Base-by-base conservation (phyloP, 1,140 invertebrate species). In the Nasonia longicornis region DNA sequence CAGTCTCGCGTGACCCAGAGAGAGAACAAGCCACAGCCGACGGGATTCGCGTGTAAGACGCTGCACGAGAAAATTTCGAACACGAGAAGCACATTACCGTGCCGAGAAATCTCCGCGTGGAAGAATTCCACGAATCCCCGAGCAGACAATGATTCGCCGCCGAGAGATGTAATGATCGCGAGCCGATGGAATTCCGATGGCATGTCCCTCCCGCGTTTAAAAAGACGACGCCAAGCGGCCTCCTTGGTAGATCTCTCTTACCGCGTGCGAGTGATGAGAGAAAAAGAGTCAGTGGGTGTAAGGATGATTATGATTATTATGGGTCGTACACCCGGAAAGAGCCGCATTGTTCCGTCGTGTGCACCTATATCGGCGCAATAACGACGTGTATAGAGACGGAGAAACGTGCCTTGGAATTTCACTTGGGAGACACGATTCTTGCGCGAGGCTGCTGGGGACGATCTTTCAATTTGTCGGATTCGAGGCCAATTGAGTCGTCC, bases 41-140 rank as follows among this genome's bases (percentile, higher is more conserved):
- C 14, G 35, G 3, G 35, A 38, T 16, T 71, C 69, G 69, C 8
- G 20, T 42, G 35, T n/a, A 31, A 20, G 16, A 20, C 16, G 16
- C 69, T 38, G 52, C 29, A 16, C 4, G 64, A 31, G 64, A 12
- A 67, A 67, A 31, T 26, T 42, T 71, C 69, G 42, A 75, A 80
- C 79, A 80, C 38, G 70, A 80, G 79, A 74, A 74, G 63, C 52
- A 29, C 79, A 75, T 80, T 80, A 73, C 48, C 52, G 48, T 12
- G 7, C 16, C 64, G 20, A 35, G 26, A n/a, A 58, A n/a, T 58
- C 26, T 26, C 6, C 20, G n/a, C 52, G 20, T 58, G 31, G 20
- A 73, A 48, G 42, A 73, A 48, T 73, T 73, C 71, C 52, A n/a
- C n/a, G 48, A 38, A 31, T 63, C 73, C 22, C 0, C 14, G 2